These are phyloP conservation scores for Uropetala carovei DNA, from an alignment of 2,888 invertebrate genomes.

Conservation along the genomic window DNA sequence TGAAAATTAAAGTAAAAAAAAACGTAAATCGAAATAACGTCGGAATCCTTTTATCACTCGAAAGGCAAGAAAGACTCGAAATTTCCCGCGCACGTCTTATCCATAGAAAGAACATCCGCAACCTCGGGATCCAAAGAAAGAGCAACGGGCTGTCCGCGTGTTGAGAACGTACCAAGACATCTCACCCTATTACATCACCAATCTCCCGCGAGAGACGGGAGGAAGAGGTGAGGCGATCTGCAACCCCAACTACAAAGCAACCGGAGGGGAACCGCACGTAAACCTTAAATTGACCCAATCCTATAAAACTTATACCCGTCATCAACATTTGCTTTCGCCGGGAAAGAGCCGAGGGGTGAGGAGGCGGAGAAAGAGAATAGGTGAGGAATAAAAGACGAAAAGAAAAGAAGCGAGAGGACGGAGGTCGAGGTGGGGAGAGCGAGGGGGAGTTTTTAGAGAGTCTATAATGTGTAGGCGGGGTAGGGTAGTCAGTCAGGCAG, in stretches of 20 bases:
- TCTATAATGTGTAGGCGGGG: not conserved
- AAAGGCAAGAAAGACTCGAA: no score
- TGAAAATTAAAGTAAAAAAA: no score
- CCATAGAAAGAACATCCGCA: no score
- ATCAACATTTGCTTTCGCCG: not conserved
- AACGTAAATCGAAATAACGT: no score
- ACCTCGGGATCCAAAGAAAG: no score
- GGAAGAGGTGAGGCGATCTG: not conserved
- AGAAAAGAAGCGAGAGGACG: not conserved
- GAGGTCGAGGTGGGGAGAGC: not conserved
- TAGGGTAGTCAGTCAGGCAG: slow-evolving; percentile 22
- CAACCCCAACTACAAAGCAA: not conserved
- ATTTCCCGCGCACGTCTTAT: no score
- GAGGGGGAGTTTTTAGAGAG: not conserved
- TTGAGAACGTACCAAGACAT: not conserved
- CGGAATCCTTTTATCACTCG: no score
- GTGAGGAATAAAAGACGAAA: not conserved
- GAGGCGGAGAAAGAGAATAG: not conserved
- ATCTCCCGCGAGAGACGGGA: not conserved
- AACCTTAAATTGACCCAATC: slow-evolving; percentile 28
- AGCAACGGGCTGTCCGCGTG: no score
- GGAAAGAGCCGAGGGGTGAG: no score
- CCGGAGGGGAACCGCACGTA: not conserved
- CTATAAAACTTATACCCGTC: slow-evolving; percentile 28
- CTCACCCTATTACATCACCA: not conserved